These are phyloP conservation scores for Hydraecia micacea DNA, from an alignment of 2,888 invertebrate genomes.

Conservation along the genomic window DNA sequence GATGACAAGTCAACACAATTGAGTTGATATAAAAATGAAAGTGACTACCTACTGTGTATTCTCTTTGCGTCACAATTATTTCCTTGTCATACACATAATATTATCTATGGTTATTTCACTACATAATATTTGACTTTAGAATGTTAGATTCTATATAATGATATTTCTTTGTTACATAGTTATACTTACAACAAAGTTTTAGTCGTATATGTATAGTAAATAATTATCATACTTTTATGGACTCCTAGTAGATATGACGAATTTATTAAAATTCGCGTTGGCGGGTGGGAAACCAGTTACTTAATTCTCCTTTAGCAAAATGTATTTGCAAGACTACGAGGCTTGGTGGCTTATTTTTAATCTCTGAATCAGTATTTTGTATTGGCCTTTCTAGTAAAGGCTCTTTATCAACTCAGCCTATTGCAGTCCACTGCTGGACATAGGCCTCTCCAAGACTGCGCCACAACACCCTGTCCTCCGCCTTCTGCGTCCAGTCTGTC, in stretches of 20 bases:
- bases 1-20: conserved; percentile 20
- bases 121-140: conserved; percentile 13
- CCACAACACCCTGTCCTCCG: no score
- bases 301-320: background rate
- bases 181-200: background rate
- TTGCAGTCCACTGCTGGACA: no score
- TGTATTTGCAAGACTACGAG: background rate
- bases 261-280: conserved; percentile 25
- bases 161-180: conserved; percentile 8
- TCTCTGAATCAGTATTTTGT: background rate
- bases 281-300: conserved; percentile 25
- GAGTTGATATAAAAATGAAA: conserved; percentile 18
- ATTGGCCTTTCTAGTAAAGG: background rate
- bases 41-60: background rate
- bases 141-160: background rate
- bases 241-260: conserved; percentile 3
- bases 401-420: no score
- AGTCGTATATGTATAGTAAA: background rate
- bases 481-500: no score
- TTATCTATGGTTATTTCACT: background rate
- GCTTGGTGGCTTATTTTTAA: background rate
- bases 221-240: conserved; percentile 43
- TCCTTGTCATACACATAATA: background rate
- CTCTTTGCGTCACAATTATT: background rate
- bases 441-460: no score